Percentiles rank a stretch among this genome's conserved stretches.
Conservation (phyloP, 2,888 invertebrate genomes). For the Agriopis leucophaearia region DNA sequence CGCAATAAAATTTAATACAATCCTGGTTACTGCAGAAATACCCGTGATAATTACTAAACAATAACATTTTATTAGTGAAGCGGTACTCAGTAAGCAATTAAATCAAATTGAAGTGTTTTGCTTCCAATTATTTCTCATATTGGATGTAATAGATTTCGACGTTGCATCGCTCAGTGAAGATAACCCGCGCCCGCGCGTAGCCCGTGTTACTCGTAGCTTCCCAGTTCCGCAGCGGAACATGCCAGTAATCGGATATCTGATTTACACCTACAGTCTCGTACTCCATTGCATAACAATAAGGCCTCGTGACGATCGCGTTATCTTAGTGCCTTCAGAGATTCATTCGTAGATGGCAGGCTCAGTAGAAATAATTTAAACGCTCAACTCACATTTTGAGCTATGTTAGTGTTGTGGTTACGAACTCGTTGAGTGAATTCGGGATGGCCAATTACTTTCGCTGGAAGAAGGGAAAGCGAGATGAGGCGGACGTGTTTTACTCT, state of each 20-base stretch:
- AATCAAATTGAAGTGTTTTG: constrained; percentile 9
- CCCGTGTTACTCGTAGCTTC: constrained; percentile 43
- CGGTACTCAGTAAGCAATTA: not conserved
- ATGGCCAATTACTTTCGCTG: constrained; percentile 90
- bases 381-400: constrained; percentile 42
- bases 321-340: constrained; percentile 79
- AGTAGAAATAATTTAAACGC: constrained; percentile 54
- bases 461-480: constrained; percentile 88
- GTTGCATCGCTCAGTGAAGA: constrained; percentile 29
- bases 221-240: constrained; percentile 60
- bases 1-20: constrained; percentile 4
- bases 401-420: constrained; percentile 53
- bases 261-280: constrained; percentile 42
- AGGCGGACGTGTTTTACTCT: constrained; percentile 80
- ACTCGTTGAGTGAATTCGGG: constrained; percentile 45
- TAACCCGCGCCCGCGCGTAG: constrained; percentile 46
- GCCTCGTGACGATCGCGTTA: constrained; percentile 80
- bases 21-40: constrained; percentile 6
- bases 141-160: constrained; percentile 10
- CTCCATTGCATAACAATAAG: constrained; percentile 73
- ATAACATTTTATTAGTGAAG: not conserved
- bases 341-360: constrained; percentile 64
- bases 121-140: not conserved
- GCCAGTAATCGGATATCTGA: constrained; percentile 58
- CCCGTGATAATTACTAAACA: too few relatives aligned